A percentile compares a stretch with the other conserved stretches of the same genome.
phyloP scores from a whole-genome alignment of 1,140 invertebrate genomes.

The Pentalonia nigronervosa region DNA sequence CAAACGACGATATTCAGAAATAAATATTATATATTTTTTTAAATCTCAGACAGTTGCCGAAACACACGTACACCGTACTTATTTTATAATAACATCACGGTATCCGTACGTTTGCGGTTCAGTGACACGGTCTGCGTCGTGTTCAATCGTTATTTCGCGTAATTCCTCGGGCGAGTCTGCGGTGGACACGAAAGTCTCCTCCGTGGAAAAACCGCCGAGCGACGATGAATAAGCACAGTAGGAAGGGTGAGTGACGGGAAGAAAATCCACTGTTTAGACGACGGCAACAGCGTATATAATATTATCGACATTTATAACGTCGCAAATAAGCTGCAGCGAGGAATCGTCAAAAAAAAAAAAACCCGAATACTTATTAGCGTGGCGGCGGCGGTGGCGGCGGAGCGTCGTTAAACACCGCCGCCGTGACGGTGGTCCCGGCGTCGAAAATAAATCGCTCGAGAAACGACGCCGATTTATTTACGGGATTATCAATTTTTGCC shows the following conservation, averaged over 20 bases:
- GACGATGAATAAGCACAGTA: not conserved
- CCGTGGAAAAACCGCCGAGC: not conserved
- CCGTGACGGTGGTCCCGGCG: too few species aligned
- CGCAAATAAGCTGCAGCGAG: not conserved
- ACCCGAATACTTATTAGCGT: not conserved
- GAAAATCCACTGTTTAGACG: not conserved
- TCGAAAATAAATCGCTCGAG: constrained; percentile 18
- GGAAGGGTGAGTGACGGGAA: too few species aligned
- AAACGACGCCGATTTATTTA: constrained; percentile 43
- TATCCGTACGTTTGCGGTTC: not conserved
- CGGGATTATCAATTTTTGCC: constrained; percentile 53
- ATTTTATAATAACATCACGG: not conserved
- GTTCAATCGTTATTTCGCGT: not conserved
- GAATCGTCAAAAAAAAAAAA: not conserved
- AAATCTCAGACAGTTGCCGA: not conserved
- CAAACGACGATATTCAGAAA: not conserved
- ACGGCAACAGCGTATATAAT: not conserved
- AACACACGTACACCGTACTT: not conserved
- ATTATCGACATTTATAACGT: not conserved
- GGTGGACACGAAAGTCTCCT: not conserved
- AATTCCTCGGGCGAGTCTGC: not conserved
- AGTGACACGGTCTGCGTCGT: not conserved
- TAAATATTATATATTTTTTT: not conserved
- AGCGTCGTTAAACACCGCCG: not conserved
- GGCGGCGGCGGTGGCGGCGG: too few species aligned